Base-by-base conservation (phyloP, 2,113 vertebrate species). In the Gallinago media region DNA sequence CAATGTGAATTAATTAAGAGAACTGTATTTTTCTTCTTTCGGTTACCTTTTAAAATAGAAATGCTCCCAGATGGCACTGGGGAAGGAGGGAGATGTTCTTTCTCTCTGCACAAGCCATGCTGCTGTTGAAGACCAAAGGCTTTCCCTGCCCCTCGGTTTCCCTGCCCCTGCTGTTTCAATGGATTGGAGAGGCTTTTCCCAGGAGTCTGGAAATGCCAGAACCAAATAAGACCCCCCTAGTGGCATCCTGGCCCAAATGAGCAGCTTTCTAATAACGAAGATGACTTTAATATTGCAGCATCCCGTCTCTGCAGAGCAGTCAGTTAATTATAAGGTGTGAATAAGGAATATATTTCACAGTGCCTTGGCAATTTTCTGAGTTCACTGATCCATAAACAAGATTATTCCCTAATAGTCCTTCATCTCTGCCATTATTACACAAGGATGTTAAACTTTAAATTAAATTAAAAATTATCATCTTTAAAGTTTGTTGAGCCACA, bases 271-370 rank as follows among this genome's bases (percentile, higher is more conserved):
- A 25, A 44, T 95, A 95, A 90, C 0, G 3, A 86, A 73, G 79
- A 91, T 87, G 75, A 82, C 70, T 96, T 89, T 40, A 91, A 82
- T 95, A 92, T 56, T 87, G 91, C 88, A 95, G 81, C 84, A 66
- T 90, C 85, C 89, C 85, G 68, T 89, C 83, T 97, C 81, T 88
- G 19, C 81, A 86, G 93, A 94, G 92, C 66, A 75, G 84, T 79
- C 78, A 65, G 91, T 96, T 97, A 97, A 97, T 97, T 97, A 94
- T 92, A 80, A 96, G 76, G 92, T 84, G 96, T 95, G 95, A 97
- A 94, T 93, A 92, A 96, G 93, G 86, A 97, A 92, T 96, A 50
- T 84, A 92, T 94, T 96, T 97, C 82, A 95, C 78, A 89, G 93
- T 92, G 65, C 84, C 94, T 96, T 94, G 76, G 88, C 94, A 96